Conservation (phyloP, 2,888 invertebrate genomes). For the Drosophila mettleri region DNA sequence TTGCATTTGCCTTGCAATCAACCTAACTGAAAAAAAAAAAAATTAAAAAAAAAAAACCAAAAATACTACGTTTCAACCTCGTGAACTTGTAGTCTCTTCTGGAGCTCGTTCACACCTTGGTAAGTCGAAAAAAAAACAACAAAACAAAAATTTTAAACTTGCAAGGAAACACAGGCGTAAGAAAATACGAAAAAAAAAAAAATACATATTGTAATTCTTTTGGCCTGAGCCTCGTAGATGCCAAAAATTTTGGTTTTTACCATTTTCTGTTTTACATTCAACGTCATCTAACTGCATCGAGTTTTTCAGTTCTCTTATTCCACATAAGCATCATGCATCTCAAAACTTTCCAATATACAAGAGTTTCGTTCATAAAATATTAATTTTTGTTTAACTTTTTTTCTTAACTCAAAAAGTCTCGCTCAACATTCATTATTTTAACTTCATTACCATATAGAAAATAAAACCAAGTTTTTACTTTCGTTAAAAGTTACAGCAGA, state of each 20-base stretch:
- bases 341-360: conserved; percentile 46
- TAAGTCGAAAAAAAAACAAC: conserved; percentile 90
- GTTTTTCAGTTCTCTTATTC: conserved; percentile 34
- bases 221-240: conserved; percentile 48
- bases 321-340: conserved; percentile 51
- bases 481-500: background rate
- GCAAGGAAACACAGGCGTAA: conserved; percentile 63
- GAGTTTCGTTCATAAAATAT: conserved; percentile 5
- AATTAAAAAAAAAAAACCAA: conserved; percentile 50
- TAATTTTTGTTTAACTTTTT: background rate
- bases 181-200: conserved; percentile 29
- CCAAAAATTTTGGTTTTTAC: conserved; percentile 38
- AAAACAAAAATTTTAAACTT: conserved; percentile 54
- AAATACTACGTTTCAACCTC: conserved; percentile 70
- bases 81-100: conserved; percentile 94
- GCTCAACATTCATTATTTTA: background rate
- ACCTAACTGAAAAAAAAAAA: conserved; percentile 48
- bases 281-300: conserved; percentile 46
- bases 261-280: conserved; percentile 26
- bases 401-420: background rate
- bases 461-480: background rate
- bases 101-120: conserved; percentile 99
- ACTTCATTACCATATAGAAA: conserved; percentile 2
- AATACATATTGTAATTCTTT: conserved; percentile 31
- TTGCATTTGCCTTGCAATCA: conserved; percentile 65